Evolutionary conservation across 2,113 vertebrate species (phyloP).

Genomic region (Turdus rufiventris): DNA sequence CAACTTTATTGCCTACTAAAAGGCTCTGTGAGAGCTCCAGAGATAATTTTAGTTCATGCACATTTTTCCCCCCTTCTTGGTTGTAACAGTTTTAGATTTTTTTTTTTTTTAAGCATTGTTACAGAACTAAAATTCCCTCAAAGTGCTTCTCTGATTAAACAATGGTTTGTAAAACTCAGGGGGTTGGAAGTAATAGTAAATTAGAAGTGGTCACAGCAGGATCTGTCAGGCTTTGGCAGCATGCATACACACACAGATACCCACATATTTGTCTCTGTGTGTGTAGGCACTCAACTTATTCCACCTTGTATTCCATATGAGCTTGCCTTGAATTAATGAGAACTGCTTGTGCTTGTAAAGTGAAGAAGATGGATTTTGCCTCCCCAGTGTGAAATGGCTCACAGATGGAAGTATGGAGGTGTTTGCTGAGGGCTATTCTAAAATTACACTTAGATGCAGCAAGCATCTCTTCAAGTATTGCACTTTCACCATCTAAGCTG

Average conservation of each 20-base stretch:
- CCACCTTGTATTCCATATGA: not conserved
- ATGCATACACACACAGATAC: not conserved
- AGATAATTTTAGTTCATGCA: not conserved
- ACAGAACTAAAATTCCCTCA: not conserved
- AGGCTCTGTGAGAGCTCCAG: not conserved
- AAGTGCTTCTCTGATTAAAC: not conserved
- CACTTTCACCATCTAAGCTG: not conserved
- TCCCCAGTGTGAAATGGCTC: not conserved
- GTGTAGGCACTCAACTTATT: not conserved
- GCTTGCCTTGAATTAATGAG: not conserved
- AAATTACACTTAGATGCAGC: not conserved
- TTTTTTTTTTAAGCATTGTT: not conserved
- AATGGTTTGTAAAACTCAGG: not conserved
- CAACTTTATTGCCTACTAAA: not conserved
- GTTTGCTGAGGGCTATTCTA: not conserved
- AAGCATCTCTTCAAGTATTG: not conserved
- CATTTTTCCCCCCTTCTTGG: not conserved
- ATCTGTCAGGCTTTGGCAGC: not conserved
- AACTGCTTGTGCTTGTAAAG: not conserved
- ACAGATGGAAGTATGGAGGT: not conserved
- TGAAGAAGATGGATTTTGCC: not conserved
- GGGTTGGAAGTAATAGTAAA: not conserved
- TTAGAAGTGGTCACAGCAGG: not conserved
- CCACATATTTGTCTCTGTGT: not conserved
- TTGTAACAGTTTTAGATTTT: not conserved